phyloP scores from a whole-genome alignment of 2,888 invertebrate genomes.

The Melinopterus prodromus region DNA sequence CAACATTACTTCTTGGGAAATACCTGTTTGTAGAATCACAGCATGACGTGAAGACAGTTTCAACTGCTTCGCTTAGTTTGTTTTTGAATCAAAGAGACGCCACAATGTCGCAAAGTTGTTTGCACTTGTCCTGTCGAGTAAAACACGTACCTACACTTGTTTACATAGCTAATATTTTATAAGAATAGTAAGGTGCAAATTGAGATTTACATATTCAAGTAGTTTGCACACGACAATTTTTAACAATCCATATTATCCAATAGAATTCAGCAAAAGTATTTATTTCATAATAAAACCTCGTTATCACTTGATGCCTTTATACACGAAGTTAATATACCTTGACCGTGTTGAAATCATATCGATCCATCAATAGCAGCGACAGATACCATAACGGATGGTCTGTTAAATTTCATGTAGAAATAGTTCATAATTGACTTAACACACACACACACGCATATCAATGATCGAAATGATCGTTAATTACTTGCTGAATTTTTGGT shows the following conservation, averaged over 20 bases:
- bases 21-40: not conserved
- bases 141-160: not conserved
- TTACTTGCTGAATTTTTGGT: not conserved
- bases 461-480: not conserved
- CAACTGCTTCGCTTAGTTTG: not conserved
- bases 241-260: not conserved
- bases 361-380: not conserved
- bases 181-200: not conserved
- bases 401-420: not conserved
- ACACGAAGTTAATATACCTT: no score
- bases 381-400: not conserved
- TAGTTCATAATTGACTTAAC: not conserved
- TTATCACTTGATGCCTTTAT: no score
- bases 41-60: not conserved
- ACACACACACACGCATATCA: not conserved
- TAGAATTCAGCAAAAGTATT: no score
- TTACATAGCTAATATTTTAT: not conserved
- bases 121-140: not conserved
- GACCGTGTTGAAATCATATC: not conserved
- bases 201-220: not conserved
- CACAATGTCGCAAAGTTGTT: not conserved
- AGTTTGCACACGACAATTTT: not conserved
- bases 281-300: no score
- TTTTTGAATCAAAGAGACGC: not conserved
- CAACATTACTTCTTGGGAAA: no score